Evolutionary conservation across 2,113 vertebrate genomes (phyloP).

Genomic region (Scortum barcoo): DNA sequence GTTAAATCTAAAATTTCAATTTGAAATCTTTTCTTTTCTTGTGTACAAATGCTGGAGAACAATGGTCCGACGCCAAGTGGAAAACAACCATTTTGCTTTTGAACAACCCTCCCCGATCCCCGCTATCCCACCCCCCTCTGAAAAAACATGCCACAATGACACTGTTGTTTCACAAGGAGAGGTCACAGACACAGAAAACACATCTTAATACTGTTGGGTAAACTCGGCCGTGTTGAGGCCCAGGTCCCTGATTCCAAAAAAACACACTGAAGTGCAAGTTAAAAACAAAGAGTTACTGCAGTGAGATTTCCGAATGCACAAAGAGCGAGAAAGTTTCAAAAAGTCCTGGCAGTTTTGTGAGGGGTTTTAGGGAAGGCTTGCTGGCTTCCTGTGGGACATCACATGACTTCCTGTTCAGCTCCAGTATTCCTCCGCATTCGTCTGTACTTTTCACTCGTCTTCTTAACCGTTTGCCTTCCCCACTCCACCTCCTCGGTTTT

Average conservation of each 20-base stretch:
- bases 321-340: conserved; percentile 77
- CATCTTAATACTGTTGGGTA: conserved; percentile 97
- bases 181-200: conserved; percentile 91
- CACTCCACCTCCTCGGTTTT: conserved; percentile 4
- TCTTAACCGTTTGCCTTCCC: background rate
- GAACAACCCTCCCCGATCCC: background rate
- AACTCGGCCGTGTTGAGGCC: conserved; percentile 82
- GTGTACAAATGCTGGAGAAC: conserved; percentile 87
- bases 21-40: conserved; percentile 78
- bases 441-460: background rate
- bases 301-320: conserved; percentile 78
- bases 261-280: conserved; percentile 82
- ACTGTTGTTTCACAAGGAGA: conserved; percentile 92
- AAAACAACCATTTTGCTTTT: conserved; percentile 39
- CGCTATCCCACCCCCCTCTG: conserved; percentile 17
- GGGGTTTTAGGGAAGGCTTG: conserved; percentile 38
- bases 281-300: conserved; percentile 75
- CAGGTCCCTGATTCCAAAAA: conserved; percentile 61
- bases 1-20: conserved; percentile 87
- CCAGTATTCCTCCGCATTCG: conserved; percentile 37
- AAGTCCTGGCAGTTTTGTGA: conserved; percentile 67
- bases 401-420: conserved; percentile 63
- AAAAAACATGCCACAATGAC: conserved; percentile 93
- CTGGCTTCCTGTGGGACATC: conserved; percentile 70
- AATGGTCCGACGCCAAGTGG: conserved; percentile 64